These are phyloP conservation scores for Notarius quadriscutis DNA, from an alignment of 2,113 vertebrate species.

Conservation along the genomic window DNA sequence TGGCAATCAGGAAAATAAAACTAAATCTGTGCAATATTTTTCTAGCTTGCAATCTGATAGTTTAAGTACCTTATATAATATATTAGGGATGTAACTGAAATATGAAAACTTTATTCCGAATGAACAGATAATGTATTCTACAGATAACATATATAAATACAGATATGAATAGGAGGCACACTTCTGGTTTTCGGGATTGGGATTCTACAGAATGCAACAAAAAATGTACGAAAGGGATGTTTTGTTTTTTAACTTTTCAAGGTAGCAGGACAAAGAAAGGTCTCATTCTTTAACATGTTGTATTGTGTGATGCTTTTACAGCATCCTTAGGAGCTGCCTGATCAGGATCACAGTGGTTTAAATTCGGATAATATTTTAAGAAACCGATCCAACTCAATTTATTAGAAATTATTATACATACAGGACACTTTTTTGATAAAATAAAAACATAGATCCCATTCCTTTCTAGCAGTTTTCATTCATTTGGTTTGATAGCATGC, in stretches of 20 bases:
- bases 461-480: too few relatives aligned
- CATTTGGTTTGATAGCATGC: too few relatives aligned
- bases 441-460: too few relatives aligned
- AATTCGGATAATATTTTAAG: neutral
- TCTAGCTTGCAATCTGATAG: neutral
- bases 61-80: neutral
- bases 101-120: neutral
- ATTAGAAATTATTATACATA: too few relatives aligned
- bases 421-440: too few relatives aligned
- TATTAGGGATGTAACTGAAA: neutral
- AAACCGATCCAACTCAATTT: neutral
- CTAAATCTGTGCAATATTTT: neutral
- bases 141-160: neutral
- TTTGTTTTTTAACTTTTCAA: neutral
- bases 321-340: neutral
- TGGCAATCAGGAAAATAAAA: neutral
- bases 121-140: neutral
- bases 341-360: neutral
- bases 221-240: neutral
- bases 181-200: neutral
- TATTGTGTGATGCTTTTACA: neutral
- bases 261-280: neutral
- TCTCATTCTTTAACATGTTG: neutral
- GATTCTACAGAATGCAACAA: neutral
- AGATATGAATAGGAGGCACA: neutral